Conservation (phyloP, 2,797 vertebrate species). For the Protonibea diacanthus region DNA sequence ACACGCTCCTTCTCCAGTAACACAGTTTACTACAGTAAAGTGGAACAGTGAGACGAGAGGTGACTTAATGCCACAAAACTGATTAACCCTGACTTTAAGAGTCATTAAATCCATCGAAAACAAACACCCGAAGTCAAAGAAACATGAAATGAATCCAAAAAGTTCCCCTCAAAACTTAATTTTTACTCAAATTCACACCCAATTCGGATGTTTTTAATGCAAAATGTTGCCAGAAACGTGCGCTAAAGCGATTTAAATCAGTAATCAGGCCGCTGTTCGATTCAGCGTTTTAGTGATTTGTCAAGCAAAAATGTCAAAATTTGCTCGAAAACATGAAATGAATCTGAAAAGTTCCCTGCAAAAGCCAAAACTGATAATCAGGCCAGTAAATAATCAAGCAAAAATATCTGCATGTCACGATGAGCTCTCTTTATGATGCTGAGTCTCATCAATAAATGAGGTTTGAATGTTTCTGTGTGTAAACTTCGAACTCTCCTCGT, state of each 20-base stretch:
- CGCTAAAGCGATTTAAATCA: too few relatives aligned
- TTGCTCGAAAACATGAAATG: too few relatives aligned
- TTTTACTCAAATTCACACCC: background rate
- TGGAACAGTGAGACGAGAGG: background rate
- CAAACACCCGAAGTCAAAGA: too few relatives aligned
- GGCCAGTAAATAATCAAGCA: background rate
- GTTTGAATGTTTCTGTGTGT: too few relatives aligned
- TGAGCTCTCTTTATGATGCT: background rate
- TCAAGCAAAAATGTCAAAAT: background rate
- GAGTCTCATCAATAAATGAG: too few relatives aligned
- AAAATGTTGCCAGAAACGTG: too few relatives aligned
- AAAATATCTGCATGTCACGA: background rate
- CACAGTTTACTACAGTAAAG: background rate
- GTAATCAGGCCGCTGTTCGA: too few relatives aligned
- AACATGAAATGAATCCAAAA: background rate
- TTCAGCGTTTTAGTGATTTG: background rate
- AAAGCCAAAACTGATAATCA: too few relatives aligned
- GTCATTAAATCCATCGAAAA: background rate
- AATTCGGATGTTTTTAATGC: background rate
- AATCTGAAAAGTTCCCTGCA: too few relatives aligned
- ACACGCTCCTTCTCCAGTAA: background rate
- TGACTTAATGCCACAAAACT: background rate
- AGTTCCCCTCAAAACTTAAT: too few relatives aligned
- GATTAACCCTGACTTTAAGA: background rate
- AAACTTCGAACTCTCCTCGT: background rate